Conservation (phyloP, 2,888 invertebrate genomes). For the Melieria crassipennis region DNA sequence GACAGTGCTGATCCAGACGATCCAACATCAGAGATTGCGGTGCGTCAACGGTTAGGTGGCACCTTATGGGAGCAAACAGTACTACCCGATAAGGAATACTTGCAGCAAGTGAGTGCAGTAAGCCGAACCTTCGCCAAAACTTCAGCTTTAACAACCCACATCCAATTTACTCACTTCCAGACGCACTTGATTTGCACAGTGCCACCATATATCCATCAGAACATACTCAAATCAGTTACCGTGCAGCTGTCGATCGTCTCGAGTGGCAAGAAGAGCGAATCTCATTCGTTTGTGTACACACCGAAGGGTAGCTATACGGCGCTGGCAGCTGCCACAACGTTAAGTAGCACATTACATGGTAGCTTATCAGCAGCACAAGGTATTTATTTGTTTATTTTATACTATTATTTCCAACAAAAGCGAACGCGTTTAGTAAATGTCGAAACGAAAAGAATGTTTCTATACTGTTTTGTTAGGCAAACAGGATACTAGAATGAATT, state of each 20-base stretch:
- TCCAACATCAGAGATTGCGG: conserved; percentile 51
- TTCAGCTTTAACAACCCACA: background rate
- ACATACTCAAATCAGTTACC: conserved; percentile 74
- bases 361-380: conserved; percentile 60
- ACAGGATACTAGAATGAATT: conserved; percentile 18
- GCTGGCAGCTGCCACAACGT: conserved; percentile 62
- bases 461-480: background rate
- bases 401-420: background rate
- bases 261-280: conserved; percentile 86
- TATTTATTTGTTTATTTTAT: conserved; percentile 58
- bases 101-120: conserved; percentile 75
- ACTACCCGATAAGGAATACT: conserved; percentile 87
- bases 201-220: conserved; percentile 78
- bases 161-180: conserved; percentile 65
- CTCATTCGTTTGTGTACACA: conserved; percentile 85
- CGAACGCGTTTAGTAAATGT: background rate
- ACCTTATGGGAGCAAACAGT: conserved; percentile 81
- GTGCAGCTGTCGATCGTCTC: conserved; percentile 84
- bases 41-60: conserved; percentile 65
- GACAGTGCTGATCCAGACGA: conserved; percentile 54
- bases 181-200: conserved; percentile 89
- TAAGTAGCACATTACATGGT: conserved; percentile 61
- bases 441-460: background rate
- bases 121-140: background rate
- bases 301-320: conserved; percentile 67